Evolutionary conservation across 2,113 vertebrate genomes (phyloP).

Genomic region (Silurus meridionalis): DNA sequence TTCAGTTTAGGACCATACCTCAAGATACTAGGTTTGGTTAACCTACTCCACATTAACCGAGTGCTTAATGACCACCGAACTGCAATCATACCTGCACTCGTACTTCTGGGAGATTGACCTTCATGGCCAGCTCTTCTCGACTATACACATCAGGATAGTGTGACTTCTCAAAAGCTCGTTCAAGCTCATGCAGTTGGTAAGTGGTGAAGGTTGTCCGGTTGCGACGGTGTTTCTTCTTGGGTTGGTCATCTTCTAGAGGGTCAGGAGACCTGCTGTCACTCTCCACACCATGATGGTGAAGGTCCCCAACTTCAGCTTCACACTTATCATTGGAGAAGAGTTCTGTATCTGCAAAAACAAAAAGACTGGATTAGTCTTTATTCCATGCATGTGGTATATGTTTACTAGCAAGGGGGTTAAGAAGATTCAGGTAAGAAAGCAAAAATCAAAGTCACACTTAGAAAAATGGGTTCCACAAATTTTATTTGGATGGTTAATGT

Average conservation of each 20-base stretch:
- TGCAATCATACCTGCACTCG: slow-evolving; percentile 81
- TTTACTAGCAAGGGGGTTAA: background rate
- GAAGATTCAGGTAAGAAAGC: background rate
- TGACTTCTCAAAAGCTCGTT: slow-evolving; percentile 88
- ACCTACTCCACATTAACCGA: slow-evolving; percentile 9
- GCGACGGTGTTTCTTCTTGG: slow-evolving; percentile 86
- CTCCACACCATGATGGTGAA: slow-evolving; percentile 66
- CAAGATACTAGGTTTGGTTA: background rate
- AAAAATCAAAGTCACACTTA: background rate
- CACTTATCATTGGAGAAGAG: slow-evolving; percentile 81
- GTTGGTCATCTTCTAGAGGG: slow-evolving; percentile 76
- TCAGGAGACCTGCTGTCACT: slow-evolving; percentile 63
- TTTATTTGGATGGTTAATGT: background rate
- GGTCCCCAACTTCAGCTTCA: slow-evolving; percentile 71
- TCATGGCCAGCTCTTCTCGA: slow-evolving; percentile 87
- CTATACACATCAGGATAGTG: slow-evolving; percentile 92
- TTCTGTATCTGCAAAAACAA: slow-evolving; percentile 59
- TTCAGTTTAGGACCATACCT: slow-evolving; percentile 7
- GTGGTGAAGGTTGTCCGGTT: slow-evolving; percentile 92
- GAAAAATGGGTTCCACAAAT: background rate
- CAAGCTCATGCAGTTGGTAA: slow-evolving; percentile 89
- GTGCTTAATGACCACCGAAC: slow-evolving; percentile 9
- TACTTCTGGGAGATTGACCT: slow-evolving; percentile 88
- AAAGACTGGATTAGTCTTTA: background rate
- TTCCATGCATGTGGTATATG: background rate